A percentile compares a stretch with the other conserved stretches of the same genome.
These are phyloP conservation scores for Heterohyrax brucei DNA, from an alignment of 2,797 vertebrate species.

Conservation along the genomic window DNA sequence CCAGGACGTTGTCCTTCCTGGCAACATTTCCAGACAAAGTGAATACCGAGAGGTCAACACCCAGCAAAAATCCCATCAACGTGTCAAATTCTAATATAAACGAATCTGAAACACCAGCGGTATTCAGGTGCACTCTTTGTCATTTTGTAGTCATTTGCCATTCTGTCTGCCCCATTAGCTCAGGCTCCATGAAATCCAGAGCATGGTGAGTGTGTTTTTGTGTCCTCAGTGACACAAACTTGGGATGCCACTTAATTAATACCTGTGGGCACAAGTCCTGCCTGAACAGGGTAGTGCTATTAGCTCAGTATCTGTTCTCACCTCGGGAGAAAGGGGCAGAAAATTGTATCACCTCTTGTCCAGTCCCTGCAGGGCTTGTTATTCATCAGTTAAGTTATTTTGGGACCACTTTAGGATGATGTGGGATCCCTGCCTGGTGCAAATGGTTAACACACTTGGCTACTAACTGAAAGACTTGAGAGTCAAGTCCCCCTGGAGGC, in stretches of 20 bases:
- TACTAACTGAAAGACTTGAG: background rate
- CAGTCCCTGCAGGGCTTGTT: background rate
- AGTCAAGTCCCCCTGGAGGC: background rate
- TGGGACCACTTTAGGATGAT: fast-evolving
- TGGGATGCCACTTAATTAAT: fast-evolving
- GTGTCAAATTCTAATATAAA: background rate
- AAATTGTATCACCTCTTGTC: no score
- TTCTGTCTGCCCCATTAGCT: fast-evolving
- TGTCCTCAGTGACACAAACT: background rate
- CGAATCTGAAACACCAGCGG: fast-evolving
- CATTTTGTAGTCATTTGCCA: background rate
- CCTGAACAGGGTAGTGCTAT: fast-evolving
- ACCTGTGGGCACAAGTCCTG: fast-evolving
- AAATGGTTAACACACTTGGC: background rate
- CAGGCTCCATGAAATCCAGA: background rate
- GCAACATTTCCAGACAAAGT: background rate
- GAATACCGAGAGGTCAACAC: background rate
- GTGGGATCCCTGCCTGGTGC: background rate
- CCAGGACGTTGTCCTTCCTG: no score
- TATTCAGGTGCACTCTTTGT: fast-evolving
- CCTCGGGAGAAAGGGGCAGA: no score
- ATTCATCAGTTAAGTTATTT: background rate
- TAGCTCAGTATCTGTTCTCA: no score
- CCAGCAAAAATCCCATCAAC: background rate
- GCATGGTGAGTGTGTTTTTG: fast-evolving